A percentile compares a stretch with the other conserved stretches of the same genome.
Conservation (phyloP, 2,888 invertebrate species). For the Xestia sexstrigata region DNA sequence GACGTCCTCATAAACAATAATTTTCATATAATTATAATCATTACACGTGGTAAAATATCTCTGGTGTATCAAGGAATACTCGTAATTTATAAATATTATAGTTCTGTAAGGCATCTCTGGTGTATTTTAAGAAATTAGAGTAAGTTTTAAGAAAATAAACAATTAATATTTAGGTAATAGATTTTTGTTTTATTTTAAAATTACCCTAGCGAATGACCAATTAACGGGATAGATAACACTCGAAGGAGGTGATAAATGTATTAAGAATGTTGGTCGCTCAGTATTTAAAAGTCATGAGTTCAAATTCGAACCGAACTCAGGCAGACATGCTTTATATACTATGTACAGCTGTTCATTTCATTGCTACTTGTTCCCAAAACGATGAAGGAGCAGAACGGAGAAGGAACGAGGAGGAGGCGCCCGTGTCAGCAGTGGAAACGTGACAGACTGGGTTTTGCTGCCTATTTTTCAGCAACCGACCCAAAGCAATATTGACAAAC, state of each 20-base stretch:
- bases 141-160: neutral
- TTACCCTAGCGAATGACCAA: neutral
- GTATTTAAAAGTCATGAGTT: neutral
- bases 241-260: neutral
- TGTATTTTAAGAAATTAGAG: conserved; percentile 8
- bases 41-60: neutral
- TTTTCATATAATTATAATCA: no score
- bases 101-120: conserved; percentile 4
- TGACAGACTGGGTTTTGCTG: neutral
- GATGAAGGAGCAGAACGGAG: no score
- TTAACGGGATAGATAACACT: neutral
- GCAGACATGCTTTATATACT: no score
- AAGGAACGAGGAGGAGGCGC: neutral
- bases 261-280: neutral
- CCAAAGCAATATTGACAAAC: no score
- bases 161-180: neutral
- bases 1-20: no score
- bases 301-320: neutral
- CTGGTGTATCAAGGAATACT: neutral
- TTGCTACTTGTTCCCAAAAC: neutral
- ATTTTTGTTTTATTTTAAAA: neutral
- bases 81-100: neutral
- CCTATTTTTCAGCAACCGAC: neutral
- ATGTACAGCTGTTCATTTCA: no score
- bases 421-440: neutral